phyloP scores from a whole-genome alignment of 2,797 vertebrate species.

The Sparidentex hasta region DNA sequence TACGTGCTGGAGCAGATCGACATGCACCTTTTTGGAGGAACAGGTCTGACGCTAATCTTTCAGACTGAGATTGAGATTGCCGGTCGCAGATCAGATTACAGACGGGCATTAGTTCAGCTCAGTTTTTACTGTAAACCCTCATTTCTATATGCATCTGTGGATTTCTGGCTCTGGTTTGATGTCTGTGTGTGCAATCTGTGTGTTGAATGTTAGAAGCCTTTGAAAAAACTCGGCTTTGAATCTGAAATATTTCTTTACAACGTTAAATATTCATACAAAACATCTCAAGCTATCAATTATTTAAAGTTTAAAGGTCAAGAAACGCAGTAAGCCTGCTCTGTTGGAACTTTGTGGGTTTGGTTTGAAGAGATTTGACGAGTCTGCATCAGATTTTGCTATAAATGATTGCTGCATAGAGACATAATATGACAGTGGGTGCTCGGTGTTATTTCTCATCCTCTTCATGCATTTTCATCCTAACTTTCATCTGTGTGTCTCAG shows the following conservation, averaged over 20 bases:
- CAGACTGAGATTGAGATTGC: background rate
- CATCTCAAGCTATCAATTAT: background rate
- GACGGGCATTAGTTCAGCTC: background rate
- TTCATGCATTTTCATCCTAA: background rate
- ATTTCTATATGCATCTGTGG: background rate
- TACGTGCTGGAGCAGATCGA: slow-evolving; percentile 97
- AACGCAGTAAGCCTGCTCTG: background rate
- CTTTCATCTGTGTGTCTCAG: slow-evolving; percentile 80
- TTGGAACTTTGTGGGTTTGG: background rate
- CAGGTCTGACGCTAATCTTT: slow-evolving; percentile 82
- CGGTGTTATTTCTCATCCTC: background rate
- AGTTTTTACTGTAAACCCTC: background rate
- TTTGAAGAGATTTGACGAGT: background rate
- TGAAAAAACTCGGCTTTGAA: background rate
- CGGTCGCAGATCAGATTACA: background rate
- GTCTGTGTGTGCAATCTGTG: background rate
- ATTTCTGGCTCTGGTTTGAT: slow-evolving; percentile 1
- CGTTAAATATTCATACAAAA: background rate
- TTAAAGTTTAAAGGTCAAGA: background rate
- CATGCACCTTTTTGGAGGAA: slow-evolving; percentile 95
- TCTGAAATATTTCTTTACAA: background rate
- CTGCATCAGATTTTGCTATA: background rate
- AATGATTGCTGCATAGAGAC: background rate
- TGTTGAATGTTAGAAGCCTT: background rate
- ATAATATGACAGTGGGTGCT: background rate